Conservation (phyloP, 53 echinoderm and acorn worm genomes). For the Astropecten irregularis region DNA sequence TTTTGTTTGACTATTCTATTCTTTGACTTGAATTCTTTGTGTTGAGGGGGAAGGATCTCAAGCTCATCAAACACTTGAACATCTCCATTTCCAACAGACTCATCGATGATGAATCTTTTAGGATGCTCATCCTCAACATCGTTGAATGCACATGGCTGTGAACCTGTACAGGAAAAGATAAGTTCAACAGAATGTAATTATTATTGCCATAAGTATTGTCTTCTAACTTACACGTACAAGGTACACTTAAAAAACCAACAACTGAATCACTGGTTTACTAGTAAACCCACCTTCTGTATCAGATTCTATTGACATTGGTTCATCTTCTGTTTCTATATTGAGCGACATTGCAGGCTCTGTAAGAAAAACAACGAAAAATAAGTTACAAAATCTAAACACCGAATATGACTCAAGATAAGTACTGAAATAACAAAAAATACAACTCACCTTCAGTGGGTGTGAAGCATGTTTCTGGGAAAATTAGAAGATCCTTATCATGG, state of each 20-base stretch:
- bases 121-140: background rate
- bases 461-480: no score
- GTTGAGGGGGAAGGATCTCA: slow-evolving; percentile 7
- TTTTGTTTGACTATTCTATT: slow-evolving; percentile 23
- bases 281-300: background rate
- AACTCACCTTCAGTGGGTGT: no score
- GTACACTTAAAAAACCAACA: no score
- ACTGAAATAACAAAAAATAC: no score
- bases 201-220: no score
- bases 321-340: background rate
- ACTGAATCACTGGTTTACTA: no score
- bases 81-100: background rate
- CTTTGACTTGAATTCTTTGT: background rate
- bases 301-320: background rate
- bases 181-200: no score
- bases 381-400: no score
- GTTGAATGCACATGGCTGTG: background rate
- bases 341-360: background rate
- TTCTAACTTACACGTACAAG: no score
- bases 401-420: no score
- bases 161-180: background rate
- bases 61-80: background rate
- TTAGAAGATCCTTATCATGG: no score
- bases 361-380: no score
- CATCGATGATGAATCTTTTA: slow-evolving; percentile 1